Percentiles rank a stretch among this genome's conserved stretches.
Conservation (phyloP, 2,888 invertebrate species). For the Ormyrus nitidulus region DNA sequence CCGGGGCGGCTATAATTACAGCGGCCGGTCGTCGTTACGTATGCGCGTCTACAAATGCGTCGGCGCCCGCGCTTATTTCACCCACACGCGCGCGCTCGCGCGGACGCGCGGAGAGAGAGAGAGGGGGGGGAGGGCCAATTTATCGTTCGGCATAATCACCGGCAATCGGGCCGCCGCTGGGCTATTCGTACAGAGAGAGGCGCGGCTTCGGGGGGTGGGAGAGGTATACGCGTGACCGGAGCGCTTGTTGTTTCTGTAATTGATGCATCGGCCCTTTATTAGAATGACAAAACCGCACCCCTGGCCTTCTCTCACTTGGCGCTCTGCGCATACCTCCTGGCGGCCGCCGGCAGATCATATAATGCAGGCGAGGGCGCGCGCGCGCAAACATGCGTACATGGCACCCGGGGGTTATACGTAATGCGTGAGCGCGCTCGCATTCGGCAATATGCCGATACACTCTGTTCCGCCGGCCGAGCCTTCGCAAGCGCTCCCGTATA, state of each 20-base stretch:
- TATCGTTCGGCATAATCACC: conserved; percentile 71
- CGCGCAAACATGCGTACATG: not conserved
- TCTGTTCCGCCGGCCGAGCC: too few species aligned
- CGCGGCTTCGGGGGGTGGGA: not conserved
- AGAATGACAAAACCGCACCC: conserved; percentile 70
- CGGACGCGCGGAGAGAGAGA: too few species aligned
- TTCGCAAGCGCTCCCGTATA: too few species aligned
- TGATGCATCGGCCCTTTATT: conserved; percentile 71
- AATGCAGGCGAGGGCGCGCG: conserved; percentile 25
- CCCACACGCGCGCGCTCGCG: not conserved
- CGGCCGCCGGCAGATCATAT: conserved; percentile 24
- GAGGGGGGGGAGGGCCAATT: conserved; percentile 61
- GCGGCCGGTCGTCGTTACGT: not conserved
- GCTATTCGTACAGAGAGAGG: too few species aligned
- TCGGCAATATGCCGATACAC: conserved; percentile 44
- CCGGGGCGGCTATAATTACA: not conserved
- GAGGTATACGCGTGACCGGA: conserved; percentile 64
- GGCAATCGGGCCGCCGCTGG: conserved; percentile 60
- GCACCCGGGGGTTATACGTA: not conserved
- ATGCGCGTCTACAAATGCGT: not conserved
- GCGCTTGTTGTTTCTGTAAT: conserved; percentile 71
- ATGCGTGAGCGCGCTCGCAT: not conserved
- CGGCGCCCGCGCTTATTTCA: not conserved
- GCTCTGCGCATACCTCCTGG: not conserved
- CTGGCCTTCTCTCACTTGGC: conserved; percentile 7